Percentiles rank a stretch among this genome's conserved stretches.
Evolutionary conservation across 2,113 vertebrate species (phyloP).

Genomic region (Ammodytes marinus): DNA sequence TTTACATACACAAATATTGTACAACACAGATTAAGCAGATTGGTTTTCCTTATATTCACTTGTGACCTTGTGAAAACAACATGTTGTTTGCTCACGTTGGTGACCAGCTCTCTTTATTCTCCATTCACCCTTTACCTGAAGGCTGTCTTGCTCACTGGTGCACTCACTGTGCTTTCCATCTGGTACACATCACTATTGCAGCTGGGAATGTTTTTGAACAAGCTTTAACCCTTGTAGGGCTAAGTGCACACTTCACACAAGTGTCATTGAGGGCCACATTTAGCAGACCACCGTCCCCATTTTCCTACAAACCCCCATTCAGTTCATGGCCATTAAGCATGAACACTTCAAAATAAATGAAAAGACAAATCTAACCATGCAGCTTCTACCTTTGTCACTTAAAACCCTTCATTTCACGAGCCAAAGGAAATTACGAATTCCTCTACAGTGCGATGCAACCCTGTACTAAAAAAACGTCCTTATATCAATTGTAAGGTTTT

Average conservation of each 20-base stretch:
- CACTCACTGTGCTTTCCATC: slow-evolving; percentile 24
- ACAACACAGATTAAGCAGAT: neutral
- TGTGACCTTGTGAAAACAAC: neutral
- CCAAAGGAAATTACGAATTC: neutral
- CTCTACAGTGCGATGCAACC: neutral
- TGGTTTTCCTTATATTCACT: neutral
- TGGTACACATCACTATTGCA: slow-evolving; percentile 28
- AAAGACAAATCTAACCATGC: neutral
- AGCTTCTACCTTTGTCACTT: neutral
- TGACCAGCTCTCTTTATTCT: slow-evolving; percentile 9
- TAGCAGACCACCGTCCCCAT: slow-evolving; percentile 12
- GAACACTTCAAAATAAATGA: neutral
- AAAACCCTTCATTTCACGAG: neutral
- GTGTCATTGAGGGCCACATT: slow-evolving; percentile 17
- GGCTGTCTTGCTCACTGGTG: neutral
- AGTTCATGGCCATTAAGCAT: neutral
- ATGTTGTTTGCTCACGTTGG: neutral
- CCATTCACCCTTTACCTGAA: neutral
- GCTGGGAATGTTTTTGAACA: slow-evolving; percentile 33
- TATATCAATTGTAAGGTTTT: neutral
- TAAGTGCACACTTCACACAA: slow-evolving; percentile 47
- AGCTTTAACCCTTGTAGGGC: slow-evolving; percentile 1
- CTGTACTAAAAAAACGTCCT: neutral
- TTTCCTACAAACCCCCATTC: neutral
- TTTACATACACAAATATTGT: neutral